These are phyloP conservation scores for Eupithecia subfuscata DNA, from an alignment of 2,888 invertebrate species.

Conservation along the genomic window DNA sequence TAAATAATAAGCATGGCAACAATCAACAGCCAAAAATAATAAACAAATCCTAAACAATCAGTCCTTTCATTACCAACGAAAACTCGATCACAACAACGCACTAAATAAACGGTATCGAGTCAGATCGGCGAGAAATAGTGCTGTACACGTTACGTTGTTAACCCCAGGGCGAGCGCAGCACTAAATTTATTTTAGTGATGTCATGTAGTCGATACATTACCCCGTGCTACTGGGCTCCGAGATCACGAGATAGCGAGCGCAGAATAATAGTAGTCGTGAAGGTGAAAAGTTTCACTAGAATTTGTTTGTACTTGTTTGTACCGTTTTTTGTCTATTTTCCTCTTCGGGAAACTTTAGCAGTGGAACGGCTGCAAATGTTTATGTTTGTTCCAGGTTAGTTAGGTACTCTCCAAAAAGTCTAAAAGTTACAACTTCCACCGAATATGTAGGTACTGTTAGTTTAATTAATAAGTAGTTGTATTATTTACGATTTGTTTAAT, in stretches of 20 bases:
- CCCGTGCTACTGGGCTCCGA: slow-evolving; percentile 69
- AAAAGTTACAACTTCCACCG: neutral
- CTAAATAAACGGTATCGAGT: slow-evolving; percentile 60
- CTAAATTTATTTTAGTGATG: slow-evolving; percentile 77
- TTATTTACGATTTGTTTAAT: neutral
- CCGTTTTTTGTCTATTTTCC: neutral
- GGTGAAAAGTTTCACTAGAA: slow-evolving; percentile 19
- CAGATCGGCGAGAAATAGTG: slow-evolving; percentile 71
- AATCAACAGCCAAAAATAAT: neutral
- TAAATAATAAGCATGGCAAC: too few relatives aligned
- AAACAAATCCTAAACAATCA: neutral
- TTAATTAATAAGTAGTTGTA: neutral
- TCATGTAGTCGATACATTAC: slow-evolving; percentile 70
- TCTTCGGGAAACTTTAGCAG: neutral
- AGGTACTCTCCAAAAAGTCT: neutral
- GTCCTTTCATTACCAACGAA: slow-evolving; percentile 10
- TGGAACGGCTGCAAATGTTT: neutral
- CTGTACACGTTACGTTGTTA: slow-evolving; percentile 68
- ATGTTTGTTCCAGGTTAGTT: neutral
- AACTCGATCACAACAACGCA: slow-evolving; percentile 36
- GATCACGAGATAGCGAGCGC: slow-evolving; percentile 62
- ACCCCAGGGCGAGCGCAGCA: slow-evolving; percentile 66
- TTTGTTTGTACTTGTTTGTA: neutral
- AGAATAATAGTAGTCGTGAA: slow-evolving; percentile 23
- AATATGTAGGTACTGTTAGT: neutral